These are phyloP conservation scores for Lydus trimaculatus DNA, from an alignment of 2,888 invertebrate species.

Conservation along the genomic window DNA sequence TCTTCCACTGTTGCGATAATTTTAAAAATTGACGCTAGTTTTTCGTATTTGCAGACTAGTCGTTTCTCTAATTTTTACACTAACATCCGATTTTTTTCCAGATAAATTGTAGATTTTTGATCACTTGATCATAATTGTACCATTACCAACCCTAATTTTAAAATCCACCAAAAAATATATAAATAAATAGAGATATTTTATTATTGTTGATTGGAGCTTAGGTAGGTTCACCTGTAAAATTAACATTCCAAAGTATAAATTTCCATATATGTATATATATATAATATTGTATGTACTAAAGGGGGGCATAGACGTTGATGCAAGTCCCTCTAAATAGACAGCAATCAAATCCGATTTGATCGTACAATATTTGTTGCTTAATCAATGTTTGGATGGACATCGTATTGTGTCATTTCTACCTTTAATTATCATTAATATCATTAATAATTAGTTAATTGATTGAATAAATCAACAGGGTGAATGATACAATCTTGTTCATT, in stretches of 20 bases:
- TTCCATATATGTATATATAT: too few relatives aligned
- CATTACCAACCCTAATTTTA: too few relatives aligned
- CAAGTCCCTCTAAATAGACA: neutral
- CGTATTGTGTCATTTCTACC: constrained; percentile 9
- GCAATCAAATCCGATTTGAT: neutral
- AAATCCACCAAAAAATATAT: neutral
- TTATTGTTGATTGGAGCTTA: neutral
- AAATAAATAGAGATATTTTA: constrained; percentile 24
- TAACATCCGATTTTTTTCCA: too few relatives aligned
- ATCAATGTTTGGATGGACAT: neutral
- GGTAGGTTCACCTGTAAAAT: too few relatives aligned
- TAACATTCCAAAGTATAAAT: too few relatives aligned
- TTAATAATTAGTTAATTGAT: neutral
- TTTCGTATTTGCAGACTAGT: too few relatives aligned
- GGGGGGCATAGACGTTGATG: neutral
- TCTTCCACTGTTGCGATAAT: too few relatives aligned
- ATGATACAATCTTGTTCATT: constrained; percentile 28
- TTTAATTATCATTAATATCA: neutral
- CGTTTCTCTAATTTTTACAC: too few relatives aligned
- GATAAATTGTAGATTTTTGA: too few relatives aligned
- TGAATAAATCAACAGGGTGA: constrained; percentile 21
- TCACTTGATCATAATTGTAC: too few relatives aligned
- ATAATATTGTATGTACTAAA: too few relatives aligned
- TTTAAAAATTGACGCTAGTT: too few relatives aligned
- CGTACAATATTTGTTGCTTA: constrained; percentile 3